Evolutionary conservation across 1,140 invertebrate genomes (phyloP), one percentile per base, ranked within the genome.

Genomic region (Cardiocondyla obscurior): DNA sequence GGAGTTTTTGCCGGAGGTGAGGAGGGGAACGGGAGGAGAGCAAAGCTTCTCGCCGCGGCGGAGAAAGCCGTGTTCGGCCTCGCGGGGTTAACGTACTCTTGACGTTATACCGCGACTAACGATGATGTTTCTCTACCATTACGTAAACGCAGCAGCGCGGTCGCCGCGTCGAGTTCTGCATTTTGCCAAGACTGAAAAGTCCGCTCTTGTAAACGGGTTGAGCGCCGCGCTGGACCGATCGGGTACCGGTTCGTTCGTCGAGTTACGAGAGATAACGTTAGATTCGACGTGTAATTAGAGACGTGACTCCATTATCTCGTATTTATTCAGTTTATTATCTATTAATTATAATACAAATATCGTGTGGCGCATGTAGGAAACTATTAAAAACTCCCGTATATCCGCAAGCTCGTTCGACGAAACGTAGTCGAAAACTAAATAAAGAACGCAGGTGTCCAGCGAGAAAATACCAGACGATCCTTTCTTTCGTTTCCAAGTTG

Each of bases 101-200:
- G 82, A 76, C 89, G 83, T 85, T 85, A 90, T 85, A 87, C 73
- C 49, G 89, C 85, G 86, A 88, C 89, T 90, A 90, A 92, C 92
- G 92, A 93, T 92, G 92, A 92, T 92, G 91, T 92, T 93, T 92
- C 92, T 91, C 92, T 91, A 90, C 81, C 87, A 90, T 93, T 93
- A 92, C 92, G 92, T 92, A 93, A 93, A 92, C 88, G 85, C 74
- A 82, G 58, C 85, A 62, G 62, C 87, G 62, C 87, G 58, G 67
- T 42, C 77, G 73, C 83, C 82, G 79, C 83, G 89, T 82, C 81
- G 84, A 53, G 85, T 83, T 65, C 82, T 81, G 53, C 19, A 57
- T 82, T 64, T 64, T 62, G 67, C 79, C 28, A 36, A 16, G 10
- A 58, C n/a, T 81, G 73, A 67, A 84, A 81, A 81, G 22, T 46